Percentiles rank a stretch among this genome's conserved stretches.
Conservation (phyloP, 2,797 vertebrate species). For the Mormyrus proboscirostris region DNA sequence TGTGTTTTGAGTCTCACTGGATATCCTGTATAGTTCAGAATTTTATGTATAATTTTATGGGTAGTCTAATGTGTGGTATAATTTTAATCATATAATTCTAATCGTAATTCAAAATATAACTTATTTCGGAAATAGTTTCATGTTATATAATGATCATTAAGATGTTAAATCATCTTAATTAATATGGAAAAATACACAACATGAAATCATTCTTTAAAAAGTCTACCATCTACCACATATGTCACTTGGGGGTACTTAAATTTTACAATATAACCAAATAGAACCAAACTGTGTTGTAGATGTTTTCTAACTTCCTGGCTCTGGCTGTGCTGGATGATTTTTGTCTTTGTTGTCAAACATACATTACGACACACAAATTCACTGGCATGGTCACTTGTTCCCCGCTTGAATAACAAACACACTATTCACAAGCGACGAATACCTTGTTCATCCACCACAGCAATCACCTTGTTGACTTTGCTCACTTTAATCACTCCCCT, state of each 20-base stretch:
- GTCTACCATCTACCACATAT: background rate
- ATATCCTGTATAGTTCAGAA: background rate
- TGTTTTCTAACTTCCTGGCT: background rate
- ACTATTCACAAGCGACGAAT: background rate
- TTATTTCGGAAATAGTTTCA: background rate
- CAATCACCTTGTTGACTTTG: conserved; percentile 21
- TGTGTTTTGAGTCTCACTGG: background rate
- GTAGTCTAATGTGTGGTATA: background rate
- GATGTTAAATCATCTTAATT: background rate
- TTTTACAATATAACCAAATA: background rate
- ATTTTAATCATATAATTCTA: background rate
- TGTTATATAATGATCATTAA: background rate
- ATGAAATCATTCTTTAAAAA: background rate
- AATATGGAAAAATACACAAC: background rate
- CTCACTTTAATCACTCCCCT: conserved; percentile 23
- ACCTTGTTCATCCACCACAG: conserved; percentile 4
- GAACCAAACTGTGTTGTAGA: background rate
- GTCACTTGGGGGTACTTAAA: background rate
- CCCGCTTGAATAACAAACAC: background rate
- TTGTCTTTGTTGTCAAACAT: background rate
- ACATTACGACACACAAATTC: background rate
- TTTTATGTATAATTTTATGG: background rate
- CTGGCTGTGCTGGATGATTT: background rate
- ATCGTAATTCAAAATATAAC: background rate
- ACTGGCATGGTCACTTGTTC: background rate